Evolutionary conservation across 2,113 vertebrate genomes (phyloP).

Genomic region (Myotis davidii): DNA sequence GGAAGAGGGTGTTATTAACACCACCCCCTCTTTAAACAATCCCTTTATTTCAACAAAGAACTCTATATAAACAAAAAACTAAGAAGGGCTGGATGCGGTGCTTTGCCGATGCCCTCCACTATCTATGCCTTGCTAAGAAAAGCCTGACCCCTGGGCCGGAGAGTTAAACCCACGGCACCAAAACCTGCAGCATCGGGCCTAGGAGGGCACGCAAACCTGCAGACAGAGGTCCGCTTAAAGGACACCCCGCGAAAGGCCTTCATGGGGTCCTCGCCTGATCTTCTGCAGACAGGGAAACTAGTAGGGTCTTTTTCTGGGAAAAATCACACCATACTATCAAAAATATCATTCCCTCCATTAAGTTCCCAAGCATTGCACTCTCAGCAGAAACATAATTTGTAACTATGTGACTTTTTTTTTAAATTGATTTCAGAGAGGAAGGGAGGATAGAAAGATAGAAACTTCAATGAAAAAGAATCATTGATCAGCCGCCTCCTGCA

Average conservation of each 20-base stretch:
- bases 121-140: neutral
- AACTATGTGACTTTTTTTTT: neutral
- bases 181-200: accelerated
- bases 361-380: neutral
- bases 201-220: accelerated
- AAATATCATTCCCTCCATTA: neutral
- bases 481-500: too few species aligned
- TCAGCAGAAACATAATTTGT: neutral
- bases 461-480: too few species aligned
- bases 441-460: too few species aligned
- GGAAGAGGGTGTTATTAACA: neutral
- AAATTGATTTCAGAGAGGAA: too few species aligned
- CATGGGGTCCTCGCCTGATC: neutral
- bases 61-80: neutral
- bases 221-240: neutral
- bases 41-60: neutral
- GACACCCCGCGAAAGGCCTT: neutral
- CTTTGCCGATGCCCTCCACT: neutral
- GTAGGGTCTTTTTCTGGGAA: neutral
- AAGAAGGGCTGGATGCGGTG: neutral
- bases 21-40: neutral
- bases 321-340: neutral
- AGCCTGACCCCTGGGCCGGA: neutral
- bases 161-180: neutral
- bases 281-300: neutral